Base-by-base conservation (phyloP, 2,113 vertebrate species). In the Caranx melampygus region DNA sequence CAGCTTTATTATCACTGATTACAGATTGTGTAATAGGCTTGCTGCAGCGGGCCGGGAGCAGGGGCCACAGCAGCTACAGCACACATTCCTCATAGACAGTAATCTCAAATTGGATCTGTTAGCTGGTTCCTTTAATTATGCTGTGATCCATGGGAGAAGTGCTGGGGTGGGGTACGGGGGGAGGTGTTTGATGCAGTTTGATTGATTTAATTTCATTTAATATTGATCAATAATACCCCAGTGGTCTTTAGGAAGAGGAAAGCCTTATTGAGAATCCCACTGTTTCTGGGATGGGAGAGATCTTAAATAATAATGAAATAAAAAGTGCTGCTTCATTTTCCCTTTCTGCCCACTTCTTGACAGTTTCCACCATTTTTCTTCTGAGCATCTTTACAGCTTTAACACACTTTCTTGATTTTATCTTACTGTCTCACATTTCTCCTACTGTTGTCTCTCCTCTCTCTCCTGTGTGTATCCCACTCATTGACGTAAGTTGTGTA, bases 31-130 rank as follows among this genome's bases (percentile, higher is more conserved):
- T 88, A 81, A 79, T 60, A 81, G 80, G 44, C 66, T 71, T 57
- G 81, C 84, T 74, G 68, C 5, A 21, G 72, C 21, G 13, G 15
- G 45, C 11, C 21, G 20, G 10, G 55, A 9, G 11, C 12, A 59
- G 49, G 31, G n/a, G n/a, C 2, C 47, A 51, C 59, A 70, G 78
- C 51, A 77, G 7, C 72, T 45, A 52, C 61, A 63, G 83, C 86
- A 83, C 82, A 91, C 87, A 92, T 92, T 89, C 89, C 87, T 94
- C 88, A 88, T 92, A 94, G 91, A 87, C 85, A 88, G 87, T 91
- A 86, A 91, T 94, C 93, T 93, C 75, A 95, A 92, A 91, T 93
- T 93, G 92, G 94, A 93, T 96, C 94, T 93, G 94, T 92, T 95
- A 69, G 86, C 66, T 93, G 91, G 88, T 92, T 94, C 88, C 92